Evolutionary conservation across 2,888 invertebrate species (phyloP).

Genomic region (Meiosimyza decipiens): DNA sequence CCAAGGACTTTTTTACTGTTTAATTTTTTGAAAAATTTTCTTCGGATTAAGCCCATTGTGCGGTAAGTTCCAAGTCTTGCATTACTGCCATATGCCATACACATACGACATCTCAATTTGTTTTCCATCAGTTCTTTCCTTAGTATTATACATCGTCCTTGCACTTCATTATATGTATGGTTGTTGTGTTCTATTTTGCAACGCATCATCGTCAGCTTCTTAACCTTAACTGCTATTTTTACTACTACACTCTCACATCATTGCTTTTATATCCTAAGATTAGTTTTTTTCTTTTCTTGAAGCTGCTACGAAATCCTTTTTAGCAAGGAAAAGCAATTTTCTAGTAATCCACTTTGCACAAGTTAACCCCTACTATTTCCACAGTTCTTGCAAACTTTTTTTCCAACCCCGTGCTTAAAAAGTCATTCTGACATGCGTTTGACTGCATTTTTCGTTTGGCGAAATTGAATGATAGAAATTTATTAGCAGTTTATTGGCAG

Average conservation of each 20-base stretch:
- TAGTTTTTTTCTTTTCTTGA: not conserved
- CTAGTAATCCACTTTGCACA: slow-evolving; percentile 37
- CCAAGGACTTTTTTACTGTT: too few relatives aligned
- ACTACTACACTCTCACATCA: not conserved
- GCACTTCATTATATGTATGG: slow-evolving; percentile 16
- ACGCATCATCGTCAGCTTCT: slow-evolving; percentile 20
- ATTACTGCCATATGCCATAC: slow-evolving; percentile 3
- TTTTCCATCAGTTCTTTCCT: not conserved
- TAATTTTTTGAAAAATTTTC: too few relatives aligned
- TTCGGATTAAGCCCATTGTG: too few relatives aligned
- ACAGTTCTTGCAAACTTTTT: not conserved
- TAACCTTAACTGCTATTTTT: not conserved
- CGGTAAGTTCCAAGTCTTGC: too few relatives aligned
- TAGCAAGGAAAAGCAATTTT: slow-evolving; percentile 38
- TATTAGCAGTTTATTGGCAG: slow-evolving; percentile 10
- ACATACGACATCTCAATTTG: not conserved
- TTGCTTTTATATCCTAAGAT: not conserved
- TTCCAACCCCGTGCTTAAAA: not conserved
- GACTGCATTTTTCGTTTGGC: slow-evolving; percentile 11
- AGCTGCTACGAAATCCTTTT: slow-evolving; percentile 10
- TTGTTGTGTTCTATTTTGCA: not conserved
- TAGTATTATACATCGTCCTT: not conserved
- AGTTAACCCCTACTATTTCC: slow-evolving; percentile 22
- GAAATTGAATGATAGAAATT: slow-evolving; percentile 30
- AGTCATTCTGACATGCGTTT: slow-evolving; percentile 9